These are phyloP conservation scores for Neoitamus cyanurus DNA, from an alignment of 2,888 invertebrate species.

Conservation along the genomic window DNA sequence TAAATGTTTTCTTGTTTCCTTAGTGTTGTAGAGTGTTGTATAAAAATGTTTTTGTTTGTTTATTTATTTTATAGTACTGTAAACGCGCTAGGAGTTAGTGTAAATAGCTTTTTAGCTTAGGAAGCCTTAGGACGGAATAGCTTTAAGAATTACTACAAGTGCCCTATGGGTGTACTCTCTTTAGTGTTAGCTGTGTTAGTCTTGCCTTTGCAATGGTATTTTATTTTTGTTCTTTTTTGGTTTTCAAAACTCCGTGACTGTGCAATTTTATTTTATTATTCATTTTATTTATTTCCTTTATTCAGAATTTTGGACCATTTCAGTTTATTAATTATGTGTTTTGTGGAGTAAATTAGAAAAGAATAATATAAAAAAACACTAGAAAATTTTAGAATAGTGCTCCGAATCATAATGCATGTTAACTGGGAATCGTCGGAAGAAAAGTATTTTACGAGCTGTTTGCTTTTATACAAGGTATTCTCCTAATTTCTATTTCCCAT, in stretches of 20 bases:
- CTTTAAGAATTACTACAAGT: not conserved
- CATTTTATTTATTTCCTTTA: not conserved
- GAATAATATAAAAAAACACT: no score
- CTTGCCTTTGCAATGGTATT: not conserved
- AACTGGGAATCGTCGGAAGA: no score
- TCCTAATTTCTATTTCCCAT: no score
- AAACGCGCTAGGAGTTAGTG: not conserved
- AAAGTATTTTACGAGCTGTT: no score
- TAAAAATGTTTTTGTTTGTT: slow-evolving; percentile 45
- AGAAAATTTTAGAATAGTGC: no score
- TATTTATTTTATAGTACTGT: slow-evolving; percentile 20
- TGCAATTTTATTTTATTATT: slow-evolving; percentile 15
- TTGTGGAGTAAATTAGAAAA: not conserved
- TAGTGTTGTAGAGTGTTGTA: slow-evolving; percentile 53
- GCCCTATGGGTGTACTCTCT: slow-evolving; percentile 15
- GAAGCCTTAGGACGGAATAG: not conserved
- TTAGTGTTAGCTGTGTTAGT: slow-evolving; percentile 1
- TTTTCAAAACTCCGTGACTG: not conserved
- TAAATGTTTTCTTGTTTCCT: slow-evolving; percentile 36
- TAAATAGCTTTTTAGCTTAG: slow-evolving; percentile 37
- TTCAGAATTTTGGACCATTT: not conserved
- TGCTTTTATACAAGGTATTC: no score
- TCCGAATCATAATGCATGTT: no score
- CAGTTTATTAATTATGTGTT: not conserved
- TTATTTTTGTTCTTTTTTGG: not conserved